Evolutionary conservation across 2,797 vertebrate species (phyloP).

Genomic region (Hephaestus fuliginosus): DNA sequence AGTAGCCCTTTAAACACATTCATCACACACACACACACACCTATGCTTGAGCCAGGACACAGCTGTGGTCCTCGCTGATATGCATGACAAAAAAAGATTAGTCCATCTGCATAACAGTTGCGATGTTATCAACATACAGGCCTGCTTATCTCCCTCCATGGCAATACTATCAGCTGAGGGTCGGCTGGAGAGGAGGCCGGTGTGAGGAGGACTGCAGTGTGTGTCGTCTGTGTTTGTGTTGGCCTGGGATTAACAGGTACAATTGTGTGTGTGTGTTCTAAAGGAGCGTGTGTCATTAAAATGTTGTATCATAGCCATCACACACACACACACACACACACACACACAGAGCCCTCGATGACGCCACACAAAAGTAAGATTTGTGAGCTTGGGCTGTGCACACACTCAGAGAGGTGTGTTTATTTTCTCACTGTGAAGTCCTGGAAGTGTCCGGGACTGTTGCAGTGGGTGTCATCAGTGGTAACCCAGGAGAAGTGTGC

Average conservation of each 20-base stretch:
- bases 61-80: not conserved
- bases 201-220: not conserved
- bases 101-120: conserved; percentile 31
- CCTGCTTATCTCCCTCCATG: conserved; percentile 23
- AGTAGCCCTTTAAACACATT: not conserved
- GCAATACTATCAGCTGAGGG: conserved; percentile 19
- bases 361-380: conserved; percentile 7
- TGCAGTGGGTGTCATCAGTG: conserved; percentile 13
- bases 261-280: conserved; percentile 3
- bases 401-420: conserved; percentile 18
- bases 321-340: conserved; percentile 18
- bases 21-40: not conserved
- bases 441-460: conserved; percentile 35
- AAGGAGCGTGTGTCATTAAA: not conserved
- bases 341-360: not conserved
- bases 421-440: conserved; percentile 21
- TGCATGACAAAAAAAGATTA: not conserved
- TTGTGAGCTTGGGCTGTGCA: conserved; percentile 1
- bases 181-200: not conserved
- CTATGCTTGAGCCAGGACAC: not conserved
- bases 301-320: conserved; percentile 4
- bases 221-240: conserved; percentile 1
- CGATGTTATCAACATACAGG: conserved; percentile 35
- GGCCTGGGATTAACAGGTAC: not conserved
- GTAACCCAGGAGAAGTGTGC: not conserved